Percentiles rank a stretch among this genome's conserved stretches.
phyloP scores from a whole-genome alignment of 2,113 vertebrate species.

The Scytalopus superciliaris region DNA sequence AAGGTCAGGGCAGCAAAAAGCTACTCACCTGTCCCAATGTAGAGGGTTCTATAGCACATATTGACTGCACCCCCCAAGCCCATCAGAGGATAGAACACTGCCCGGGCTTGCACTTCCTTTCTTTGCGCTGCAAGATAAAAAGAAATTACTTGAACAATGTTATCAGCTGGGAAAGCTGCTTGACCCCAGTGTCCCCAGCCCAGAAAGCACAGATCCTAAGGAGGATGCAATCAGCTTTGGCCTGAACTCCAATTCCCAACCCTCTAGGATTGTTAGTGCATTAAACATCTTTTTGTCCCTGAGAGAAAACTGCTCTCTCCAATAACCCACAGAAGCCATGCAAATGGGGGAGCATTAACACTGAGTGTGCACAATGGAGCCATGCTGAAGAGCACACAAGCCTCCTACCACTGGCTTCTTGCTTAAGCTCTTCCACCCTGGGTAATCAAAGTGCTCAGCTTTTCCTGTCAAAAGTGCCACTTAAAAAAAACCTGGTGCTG shows the following conservation, averaged over 20 bases:
- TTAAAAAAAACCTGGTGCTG: neutral
- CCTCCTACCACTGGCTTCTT: neutral
- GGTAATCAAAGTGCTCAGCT: neutral
- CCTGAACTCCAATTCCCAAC: neutral
- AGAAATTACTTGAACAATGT: slow-evolving; percentile 26
- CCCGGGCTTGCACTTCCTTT: slow-evolving; percentile 91
- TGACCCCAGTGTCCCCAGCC: neutral
- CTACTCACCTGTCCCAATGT: slow-evolving; percentile 93
- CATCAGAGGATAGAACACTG: slow-evolving; percentile 91
- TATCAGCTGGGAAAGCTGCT: slow-evolving; percentile 14
- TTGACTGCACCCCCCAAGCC: slow-evolving; percentile 87
- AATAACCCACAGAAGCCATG: neutral
- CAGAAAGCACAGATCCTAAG: neutral
- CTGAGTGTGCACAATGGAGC: neutral
- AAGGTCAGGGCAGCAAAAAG: neutral
- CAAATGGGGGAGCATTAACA: neutral
- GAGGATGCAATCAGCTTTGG: neutral
- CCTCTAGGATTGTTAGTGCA: neutral
- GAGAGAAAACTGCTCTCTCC: neutral
- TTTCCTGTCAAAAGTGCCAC: neutral
- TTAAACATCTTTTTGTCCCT: neutral
- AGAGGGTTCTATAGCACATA: slow-evolving; percentile 97
- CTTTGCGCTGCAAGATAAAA: slow-evolving; percentile 79
- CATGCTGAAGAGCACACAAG: neutral
- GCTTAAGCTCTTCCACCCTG: neutral